Evolutionary conservation across 2,888 invertebrate genomes (phyloP), one percentile per base, ranked within the genome.

Genomic region (Ochropleura leucogaster): DNA sequence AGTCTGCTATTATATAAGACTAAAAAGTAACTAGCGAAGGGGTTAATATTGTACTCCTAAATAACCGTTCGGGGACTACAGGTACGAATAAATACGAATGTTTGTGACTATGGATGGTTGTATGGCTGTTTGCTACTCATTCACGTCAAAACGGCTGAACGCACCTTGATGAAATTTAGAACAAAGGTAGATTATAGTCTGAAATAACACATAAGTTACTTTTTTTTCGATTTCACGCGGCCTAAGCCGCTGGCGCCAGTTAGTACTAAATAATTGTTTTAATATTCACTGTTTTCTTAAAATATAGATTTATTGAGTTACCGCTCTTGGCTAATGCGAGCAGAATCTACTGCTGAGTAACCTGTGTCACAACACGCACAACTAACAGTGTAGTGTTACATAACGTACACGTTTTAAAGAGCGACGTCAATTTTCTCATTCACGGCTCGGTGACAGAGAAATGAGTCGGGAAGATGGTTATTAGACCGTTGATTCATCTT

Each of bases 381-480:
- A 62, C n/a, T 14, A n/a, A 62, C 62, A 68, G 77, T 84, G 60
- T 84, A 55, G 60, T 67, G 44, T 75, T 79, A 84, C 86, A 51
- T 59, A 63, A 63, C 10, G 47, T 62, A 71, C 63, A 60, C 30
- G 59, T 59, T 67, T 79, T 57, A 71, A 14, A 40, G 16, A 47
- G 64, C 20, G 10, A 47, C 53, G 68, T 68, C 62, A 82, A 65
- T 77, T 79, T 77, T 49, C 68, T 79, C 59, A 79, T 77, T 79
- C 77, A 65, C 65, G 46, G 49, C 83, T 20, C 44, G 5, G 57
- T 51, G 82, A 44, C 64, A 59, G 53, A 55, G 51, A 59, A 67
- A 68, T 67, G n/a, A 78, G 9, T 44, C 55, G 18, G 8, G 55
- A 20, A 57, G 49, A 10, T 44, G 4, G 18, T 18, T 57, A 57